Percentiles rank a stretch among this genome's conserved stretches.
phyloP scores from a whole-genome alignment of 2,797 vertebrate species.

The Ispidina lecontei region DNA sequence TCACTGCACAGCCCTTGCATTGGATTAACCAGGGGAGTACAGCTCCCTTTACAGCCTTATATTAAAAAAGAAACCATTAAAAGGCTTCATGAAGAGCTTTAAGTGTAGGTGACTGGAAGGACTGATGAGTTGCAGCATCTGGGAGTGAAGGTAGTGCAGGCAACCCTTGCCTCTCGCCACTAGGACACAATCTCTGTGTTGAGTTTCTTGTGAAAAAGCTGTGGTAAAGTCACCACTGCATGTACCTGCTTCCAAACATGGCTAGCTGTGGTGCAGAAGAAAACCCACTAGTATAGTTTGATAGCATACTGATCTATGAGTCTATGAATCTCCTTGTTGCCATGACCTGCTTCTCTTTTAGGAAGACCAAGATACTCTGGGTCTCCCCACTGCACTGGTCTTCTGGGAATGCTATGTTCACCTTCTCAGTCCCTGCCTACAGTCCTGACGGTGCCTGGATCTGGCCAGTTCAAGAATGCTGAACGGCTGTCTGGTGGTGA shows the following conservation, averaged over 20 bases:
- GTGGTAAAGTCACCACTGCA: too few relatives aligned
- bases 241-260: too few relatives aligned
- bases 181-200: neutral
- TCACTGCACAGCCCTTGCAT: neutral
- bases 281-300: too few relatives aligned
- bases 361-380: neutral
- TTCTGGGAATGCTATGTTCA: neutral
- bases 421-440: neutral
- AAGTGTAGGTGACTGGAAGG: neutral
- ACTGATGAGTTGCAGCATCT: neutral
- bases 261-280: too few relatives aligned
- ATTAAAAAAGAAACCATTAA: neutral
- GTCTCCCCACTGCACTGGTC: neutral
- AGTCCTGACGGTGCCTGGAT: neutral
- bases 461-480: fast-evolving
- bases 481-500: neutral
- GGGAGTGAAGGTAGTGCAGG: fast-evolving
- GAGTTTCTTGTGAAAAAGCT: too few relatives aligned
- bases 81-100: neutral
- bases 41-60: neutral
- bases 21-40: neutral
- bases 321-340: neutral
- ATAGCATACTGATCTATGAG: too few relatives aligned
- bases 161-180: neutral
- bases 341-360: neutral